These are phyloP conservation scores for Podarcis lilfordi DNA, from an alignment of 2,797 vertebrate genomes.

Conservation along the genomic window DNA sequence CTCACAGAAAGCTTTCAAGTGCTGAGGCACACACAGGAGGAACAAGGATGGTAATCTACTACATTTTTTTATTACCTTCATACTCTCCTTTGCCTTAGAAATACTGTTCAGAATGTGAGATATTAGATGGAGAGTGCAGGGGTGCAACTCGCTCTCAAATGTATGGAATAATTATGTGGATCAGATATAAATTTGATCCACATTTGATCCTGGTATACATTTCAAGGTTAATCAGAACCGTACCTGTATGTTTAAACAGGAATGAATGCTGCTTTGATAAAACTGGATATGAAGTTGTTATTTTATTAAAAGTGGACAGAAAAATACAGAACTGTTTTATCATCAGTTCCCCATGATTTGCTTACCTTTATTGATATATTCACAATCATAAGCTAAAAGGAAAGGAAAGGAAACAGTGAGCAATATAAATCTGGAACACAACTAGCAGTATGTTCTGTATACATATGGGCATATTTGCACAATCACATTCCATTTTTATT, in stretches of 20 bases:
- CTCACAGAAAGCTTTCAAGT: neutral
- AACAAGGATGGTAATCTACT: neutral
- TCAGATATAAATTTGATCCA: too few species aligned
- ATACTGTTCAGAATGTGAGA: neutral
- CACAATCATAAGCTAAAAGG: slow-evolving; percentile 93
- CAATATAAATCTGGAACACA: neutral
- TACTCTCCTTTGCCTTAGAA: neutral
- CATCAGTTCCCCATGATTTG: neutral
- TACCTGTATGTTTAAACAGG: neutral
- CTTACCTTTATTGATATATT: slow-evolving; percentile 98
- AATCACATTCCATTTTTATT: slow-evolving; percentile 1
- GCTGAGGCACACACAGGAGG: neutral
- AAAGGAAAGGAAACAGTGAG: slow-evolving; percentile 56
- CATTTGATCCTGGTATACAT: neutral
- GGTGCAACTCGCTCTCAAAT: neutral
- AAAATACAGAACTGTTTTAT: neutral
- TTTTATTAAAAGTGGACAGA: neutral
- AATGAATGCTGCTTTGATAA: neutral
- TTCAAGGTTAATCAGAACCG: neutral
- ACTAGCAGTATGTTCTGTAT: neutral
- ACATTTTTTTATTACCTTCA: neutral
- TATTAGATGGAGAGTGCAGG: neutral
- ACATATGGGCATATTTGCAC: neutral
- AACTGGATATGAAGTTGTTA: neutral
- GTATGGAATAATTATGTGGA: neutral